phyloP scores from a whole-genome alignment of 2,113 vertebrate species.

The Eretmochelys imbricata region DNA sequence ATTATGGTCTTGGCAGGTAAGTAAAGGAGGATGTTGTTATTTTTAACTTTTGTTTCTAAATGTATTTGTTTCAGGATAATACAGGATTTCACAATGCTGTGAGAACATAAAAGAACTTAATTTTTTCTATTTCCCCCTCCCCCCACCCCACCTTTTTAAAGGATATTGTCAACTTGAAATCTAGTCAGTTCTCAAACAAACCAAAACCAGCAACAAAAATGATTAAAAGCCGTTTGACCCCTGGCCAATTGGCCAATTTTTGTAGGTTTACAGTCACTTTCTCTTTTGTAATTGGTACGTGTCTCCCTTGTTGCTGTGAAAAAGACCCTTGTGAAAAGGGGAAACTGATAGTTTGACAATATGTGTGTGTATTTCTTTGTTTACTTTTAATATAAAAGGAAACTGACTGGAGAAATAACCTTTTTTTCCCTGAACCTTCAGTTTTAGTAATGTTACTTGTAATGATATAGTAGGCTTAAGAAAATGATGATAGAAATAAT shows the following conservation, averaged over 20 bases:
- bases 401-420: background rate
- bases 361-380: too few relatives aligned
- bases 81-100: rapidly evolving
- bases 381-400: background rate
- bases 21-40: background rate
- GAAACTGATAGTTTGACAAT: background rate
- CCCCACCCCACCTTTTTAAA: background rate
- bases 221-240: background rate
- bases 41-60: background rate
- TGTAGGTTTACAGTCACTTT: background rate
- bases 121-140: background rate
- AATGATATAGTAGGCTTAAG: background rate
- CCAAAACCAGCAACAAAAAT: background rate
- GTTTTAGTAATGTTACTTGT: background rate
- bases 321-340: background rate
- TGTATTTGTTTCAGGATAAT: background rate
- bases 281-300: background rate
- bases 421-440: too few relatives aligned
- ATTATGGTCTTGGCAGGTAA: background rate
- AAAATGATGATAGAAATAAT: background rate
- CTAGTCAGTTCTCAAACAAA: background rate
- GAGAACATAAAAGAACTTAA: background rate
- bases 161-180: background rate
- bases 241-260: background rate
- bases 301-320: background rate